Conservation (phyloP, 2,797 vertebrate genomes). For the Simalia tracyae region DNA sequence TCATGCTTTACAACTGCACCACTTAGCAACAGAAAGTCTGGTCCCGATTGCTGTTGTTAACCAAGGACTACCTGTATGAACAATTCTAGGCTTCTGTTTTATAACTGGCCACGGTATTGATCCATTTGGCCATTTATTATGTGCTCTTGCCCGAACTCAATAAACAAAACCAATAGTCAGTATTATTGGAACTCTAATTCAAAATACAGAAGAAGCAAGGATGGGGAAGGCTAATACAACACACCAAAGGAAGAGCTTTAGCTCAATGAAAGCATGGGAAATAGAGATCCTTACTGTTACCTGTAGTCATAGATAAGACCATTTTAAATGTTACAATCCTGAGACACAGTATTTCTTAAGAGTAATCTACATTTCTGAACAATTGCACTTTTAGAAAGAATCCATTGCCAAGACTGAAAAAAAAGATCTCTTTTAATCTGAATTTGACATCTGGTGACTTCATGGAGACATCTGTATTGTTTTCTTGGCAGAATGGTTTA, state of each 20-base stretch:
- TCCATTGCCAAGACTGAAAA: not conserved
- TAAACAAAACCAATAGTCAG: not conserved
- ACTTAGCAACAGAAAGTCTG: not conserved
- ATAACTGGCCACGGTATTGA: not conserved
- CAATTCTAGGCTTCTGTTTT: not conserved
- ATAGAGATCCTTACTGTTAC: no score
- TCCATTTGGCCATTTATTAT: not conserved
- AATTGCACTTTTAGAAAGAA: not conserved
- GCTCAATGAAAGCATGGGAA: not conserved
- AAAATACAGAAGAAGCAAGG: not conserved
- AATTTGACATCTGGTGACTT: not conserved
- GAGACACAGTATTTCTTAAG: no score
- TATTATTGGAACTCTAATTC: not conserved
- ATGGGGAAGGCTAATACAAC: not conserved
- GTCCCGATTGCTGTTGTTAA: not conserved
- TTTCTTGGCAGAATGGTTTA: not conserved
- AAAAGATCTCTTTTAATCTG: not conserved
- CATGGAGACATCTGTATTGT: not conserved
- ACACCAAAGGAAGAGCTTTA: not conserved
- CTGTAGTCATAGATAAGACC: no score
- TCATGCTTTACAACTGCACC: not conserved
- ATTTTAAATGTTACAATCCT: no score
- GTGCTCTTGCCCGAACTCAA: not conserved
- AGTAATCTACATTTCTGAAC: not conserved
- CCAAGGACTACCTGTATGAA: not conserved